Percentiles rank a stretch among this genome's conserved stretches.
Conservation (phyloP, 2,113 vertebrate species). For the Pedionomus torquatus region DNA sequence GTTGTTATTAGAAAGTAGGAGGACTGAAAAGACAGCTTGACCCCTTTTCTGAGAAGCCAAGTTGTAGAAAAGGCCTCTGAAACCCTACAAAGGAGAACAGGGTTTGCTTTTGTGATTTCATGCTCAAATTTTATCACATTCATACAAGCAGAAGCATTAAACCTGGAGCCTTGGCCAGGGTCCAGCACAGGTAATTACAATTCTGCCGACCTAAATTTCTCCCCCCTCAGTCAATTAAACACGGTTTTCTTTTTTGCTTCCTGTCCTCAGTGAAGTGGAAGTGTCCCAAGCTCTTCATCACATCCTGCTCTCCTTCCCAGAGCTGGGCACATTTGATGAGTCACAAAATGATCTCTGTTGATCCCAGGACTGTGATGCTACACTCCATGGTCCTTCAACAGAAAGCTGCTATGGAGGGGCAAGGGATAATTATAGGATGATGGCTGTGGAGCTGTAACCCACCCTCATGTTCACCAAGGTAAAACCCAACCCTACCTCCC, state of each 20-base stretch:
- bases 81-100: not conserved
- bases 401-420: not conserved
- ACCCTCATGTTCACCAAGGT: not conserved
- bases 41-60: not conserved
- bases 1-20: not conserved
- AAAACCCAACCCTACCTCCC: not conserved
- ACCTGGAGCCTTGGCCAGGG: not conserved
- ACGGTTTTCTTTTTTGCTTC: not conserved
- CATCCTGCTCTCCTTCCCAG: not conserved
- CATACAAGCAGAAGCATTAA: not conserved
- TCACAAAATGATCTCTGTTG: not conserved
- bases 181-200: not conserved
- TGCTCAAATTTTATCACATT: not conserved
- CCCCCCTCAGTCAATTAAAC: not conserved
- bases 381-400: not conserved
- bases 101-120: not conserved
- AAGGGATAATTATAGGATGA: not conserved
- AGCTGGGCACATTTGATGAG: not conserved
- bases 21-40: not conserved
- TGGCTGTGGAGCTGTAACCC: not conserved
- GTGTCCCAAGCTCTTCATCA: not conserved
- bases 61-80: not conserved
- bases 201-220: not conserved
- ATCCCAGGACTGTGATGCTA: not conserved
- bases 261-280: not conserved